A percentile compares a stretch with the other conserved stretches of the same genome.
Evolutionary conservation across 2,888 invertebrate genomes (phyloP).

Genomic region (Taenaris catops): DNA sequence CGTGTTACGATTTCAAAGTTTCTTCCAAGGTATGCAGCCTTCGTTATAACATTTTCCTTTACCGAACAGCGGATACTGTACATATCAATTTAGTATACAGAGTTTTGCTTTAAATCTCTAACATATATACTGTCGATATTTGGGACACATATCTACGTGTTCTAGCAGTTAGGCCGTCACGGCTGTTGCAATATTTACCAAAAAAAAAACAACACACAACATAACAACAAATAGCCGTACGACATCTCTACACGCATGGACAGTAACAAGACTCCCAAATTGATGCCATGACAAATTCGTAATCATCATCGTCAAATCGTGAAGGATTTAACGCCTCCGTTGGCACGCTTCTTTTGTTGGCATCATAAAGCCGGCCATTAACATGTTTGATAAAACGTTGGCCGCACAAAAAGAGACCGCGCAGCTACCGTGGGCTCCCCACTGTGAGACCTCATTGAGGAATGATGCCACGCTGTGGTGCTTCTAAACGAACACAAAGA

Average conservation of each 20-base stretch:
- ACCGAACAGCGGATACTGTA: too few relatives aligned
- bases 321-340: slow-evolving; percentile 80
- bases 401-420: slow-evolving; percentile 69
- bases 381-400: slow-evolving; percentile 77
- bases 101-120: too few relatives aligned
- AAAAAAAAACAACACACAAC: too few relatives aligned
- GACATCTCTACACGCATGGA: slow-evolving; percentile 23
- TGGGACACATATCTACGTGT: too few relatives aligned
- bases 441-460: slow-evolving; percentile 58
- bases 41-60: too few relatives aligned
- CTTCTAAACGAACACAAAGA: slow-evolving; percentile 39
- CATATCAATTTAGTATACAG: too few relatives aligned
- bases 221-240: slow-evolving; percentile 6
- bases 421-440: slow-evolving; percentile 70
- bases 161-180: too few relatives aligned
- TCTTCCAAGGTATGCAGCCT: too few relatives aligned
- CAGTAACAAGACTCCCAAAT: slow-evolving; percentile 31
- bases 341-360: slow-evolving; percentile 77
- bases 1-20: too few relatives aligned
- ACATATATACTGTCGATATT: too few relatives aligned
- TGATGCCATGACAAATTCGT: slow-evolving; percentile 68
- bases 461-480: slow-evolving; percentile 63
- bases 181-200: too few relatives aligned
- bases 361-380: slow-evolving; percentile 75
- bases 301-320: slow-evolving; percentile 73